Evolutionary conservation across 2,797 vertebrate genomes (phyloP).

Genomic region (Macrochelys suwanniensis): DNA sequence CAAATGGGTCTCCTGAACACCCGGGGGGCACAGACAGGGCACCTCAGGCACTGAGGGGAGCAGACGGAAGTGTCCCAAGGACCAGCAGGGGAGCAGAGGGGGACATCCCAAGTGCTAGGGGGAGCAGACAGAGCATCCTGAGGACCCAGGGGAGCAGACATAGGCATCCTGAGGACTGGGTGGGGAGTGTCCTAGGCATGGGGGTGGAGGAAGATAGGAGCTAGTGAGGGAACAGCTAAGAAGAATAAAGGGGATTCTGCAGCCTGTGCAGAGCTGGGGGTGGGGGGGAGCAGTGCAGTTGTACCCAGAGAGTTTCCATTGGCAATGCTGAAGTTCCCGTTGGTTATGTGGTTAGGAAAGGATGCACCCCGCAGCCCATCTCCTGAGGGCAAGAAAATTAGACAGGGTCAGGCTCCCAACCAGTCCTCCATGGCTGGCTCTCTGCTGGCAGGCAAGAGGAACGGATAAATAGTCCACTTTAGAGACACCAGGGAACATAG

Average conservation of each 20-base stretch:
- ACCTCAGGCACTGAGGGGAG: neutral
- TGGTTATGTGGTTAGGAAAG: neutral
- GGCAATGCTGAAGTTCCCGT: neutral
- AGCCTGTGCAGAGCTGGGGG: too few relatives aligned
- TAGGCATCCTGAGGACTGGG: neutral
- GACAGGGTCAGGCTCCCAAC: neutral
- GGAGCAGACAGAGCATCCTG: too few relatives aligned
- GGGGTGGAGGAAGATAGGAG: neutral
- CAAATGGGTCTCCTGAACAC: neutral
- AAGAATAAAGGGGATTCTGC: neutral
- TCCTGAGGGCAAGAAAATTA: neutral
- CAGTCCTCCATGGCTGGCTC: neutral
- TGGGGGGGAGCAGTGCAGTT: neutral
- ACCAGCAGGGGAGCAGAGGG: too few relatives aligned
- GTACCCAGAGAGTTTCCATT: neutral
- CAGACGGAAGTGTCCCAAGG: neutral
- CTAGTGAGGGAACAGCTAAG: neutral
- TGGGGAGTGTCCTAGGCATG: neutral
- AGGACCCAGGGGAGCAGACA: too few relatives aligned
- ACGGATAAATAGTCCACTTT: neutral
- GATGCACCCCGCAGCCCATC: neutral
- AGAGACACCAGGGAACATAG: neutral
- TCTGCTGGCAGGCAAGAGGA: neutral
- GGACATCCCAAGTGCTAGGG: too few relatives aligned
- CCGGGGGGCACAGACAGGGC: too few relatives aligned